Evolutionary conservation across 2,888 invertebrate genomes (phyloP).

Genomic region (Pristionchus japonicus): DNA sequence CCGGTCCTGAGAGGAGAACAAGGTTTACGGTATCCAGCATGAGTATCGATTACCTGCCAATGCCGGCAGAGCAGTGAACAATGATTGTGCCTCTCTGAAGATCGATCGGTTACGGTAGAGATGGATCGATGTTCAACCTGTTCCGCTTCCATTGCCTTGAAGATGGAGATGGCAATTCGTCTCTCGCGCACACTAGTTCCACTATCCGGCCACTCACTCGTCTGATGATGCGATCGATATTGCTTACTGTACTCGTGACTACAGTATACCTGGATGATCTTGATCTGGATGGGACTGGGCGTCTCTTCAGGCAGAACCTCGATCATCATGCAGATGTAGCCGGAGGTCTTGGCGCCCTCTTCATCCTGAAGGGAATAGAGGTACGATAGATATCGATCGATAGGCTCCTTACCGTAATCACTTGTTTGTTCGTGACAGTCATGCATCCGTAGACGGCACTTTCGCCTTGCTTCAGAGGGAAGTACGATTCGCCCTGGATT

Average conservation of each 20-base stretch:
- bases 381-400: neutral
- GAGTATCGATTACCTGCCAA: neutral
- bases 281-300: neutral
- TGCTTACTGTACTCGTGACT: neutral
- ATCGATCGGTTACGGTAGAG: neutral
- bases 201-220: conserved; percentile 36
- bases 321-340: neutral
- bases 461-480: conserved; percentile 8
- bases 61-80: conserved; percentile 36
- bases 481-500: conserved; percentile 34
- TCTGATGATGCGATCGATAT: neutral
- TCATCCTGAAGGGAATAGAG: neutral
- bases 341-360: neutral
- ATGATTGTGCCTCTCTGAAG: conserved; percentile 28
- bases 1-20: conserved; percentile 8
- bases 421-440: conserved; percentile 31
- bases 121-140: neutral
- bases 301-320: conserved; percentile 28
- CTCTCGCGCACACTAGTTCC: conserved; percentile 21
- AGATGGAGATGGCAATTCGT: conserved; percentile 13
- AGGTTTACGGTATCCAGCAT: neutral
- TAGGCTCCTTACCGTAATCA: conserved; percentile 1
- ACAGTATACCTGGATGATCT: conserved; percentile 36
- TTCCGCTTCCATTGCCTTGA: conserved; percentile 1
- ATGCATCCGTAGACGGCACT: conserved; percentile 3